These are phyloP conservation scores for Aplodontia rufa DNA, from an alignment of 2,113 vertebrate genomes.

Conservation along the genomic window DNA sequence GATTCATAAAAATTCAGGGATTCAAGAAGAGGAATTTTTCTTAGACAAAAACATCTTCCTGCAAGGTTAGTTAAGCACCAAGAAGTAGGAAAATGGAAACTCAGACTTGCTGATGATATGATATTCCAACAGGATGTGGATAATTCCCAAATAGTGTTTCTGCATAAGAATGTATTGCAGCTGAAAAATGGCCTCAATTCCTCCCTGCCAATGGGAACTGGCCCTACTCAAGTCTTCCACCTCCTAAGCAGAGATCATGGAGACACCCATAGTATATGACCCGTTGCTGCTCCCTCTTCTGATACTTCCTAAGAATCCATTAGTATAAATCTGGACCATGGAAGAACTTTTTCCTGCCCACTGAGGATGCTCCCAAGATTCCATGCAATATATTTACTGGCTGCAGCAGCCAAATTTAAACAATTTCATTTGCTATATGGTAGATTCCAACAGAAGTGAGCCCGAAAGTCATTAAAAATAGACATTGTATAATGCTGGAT, in stretches of 20 bases:
- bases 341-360: background rate
- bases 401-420: background rate
- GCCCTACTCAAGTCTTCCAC: background rate
- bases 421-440: background rate
- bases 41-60: background rate
- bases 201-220: background rate
- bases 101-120: background rate
- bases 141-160: background rate
- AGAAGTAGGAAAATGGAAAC: background rate
- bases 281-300: background rate
- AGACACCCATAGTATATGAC: background rate
- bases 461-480: background rate
- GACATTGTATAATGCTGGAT: too few species aligned
- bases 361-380: background rate
- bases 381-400: background rate
- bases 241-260: background rate
- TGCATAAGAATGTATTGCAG: background rate
- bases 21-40: background rate
- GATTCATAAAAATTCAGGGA: background rate
- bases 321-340: background rate
- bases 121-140: background rate
- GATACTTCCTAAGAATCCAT: background rate
- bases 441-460: background rate
- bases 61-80: background rate
- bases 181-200: background rate